Evolutionary conservation across 2,888 invertebrate genomes (phyloP), one percentile per base, ranked within the genome.

Genomic region (Cryptocheilus praepositus): DNA sequence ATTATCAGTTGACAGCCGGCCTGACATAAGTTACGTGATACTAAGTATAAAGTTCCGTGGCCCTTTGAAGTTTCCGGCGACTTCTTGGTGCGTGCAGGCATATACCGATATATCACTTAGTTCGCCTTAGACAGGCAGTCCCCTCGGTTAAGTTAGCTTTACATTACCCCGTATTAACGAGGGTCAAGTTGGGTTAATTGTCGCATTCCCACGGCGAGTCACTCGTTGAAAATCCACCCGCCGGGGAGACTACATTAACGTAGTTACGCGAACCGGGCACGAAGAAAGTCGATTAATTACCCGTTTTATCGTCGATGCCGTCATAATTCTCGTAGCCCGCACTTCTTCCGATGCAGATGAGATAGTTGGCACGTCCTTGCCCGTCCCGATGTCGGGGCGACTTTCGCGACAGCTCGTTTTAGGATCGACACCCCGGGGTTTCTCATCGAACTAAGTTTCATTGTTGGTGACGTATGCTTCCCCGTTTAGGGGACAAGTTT

Each of bases 371-470:
- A 54, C 54, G 54, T 54, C n/a, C 4, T 49, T 49, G 49, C 16
- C 18, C 18, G 49, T 49, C 21, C 49, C 36, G 67, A 54, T 63
- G 71, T 63, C 44, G 16, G 55, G 57, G 45, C 60, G 54, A 64
- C 51, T 77, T 65, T 61, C 61, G 74, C 60, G 75, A 73, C 64
- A 67, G 61, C 58, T 56, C 65, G 67, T 64, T 76, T 74, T 76
- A 73, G 73, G 80, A 85, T 84, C 81, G 83, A 81, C 82, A 81
- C 78, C 79, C 74, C 73, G 67, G 72, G 80, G 75, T 83, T 83
- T 83, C 84, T 83, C 83, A 83, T 85, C 81, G 83, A 84, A 84
- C 81, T 78, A 81, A 83, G 84, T 85, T 86, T 84, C 84, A 86
- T 86, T 85, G 85, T 85, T 77, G 81, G 81, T 81, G 83, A 84